phyloP scores from a whole-genome alignment of 2,113 vertebrate species.

The Oryzias curvinotus region DNA sequence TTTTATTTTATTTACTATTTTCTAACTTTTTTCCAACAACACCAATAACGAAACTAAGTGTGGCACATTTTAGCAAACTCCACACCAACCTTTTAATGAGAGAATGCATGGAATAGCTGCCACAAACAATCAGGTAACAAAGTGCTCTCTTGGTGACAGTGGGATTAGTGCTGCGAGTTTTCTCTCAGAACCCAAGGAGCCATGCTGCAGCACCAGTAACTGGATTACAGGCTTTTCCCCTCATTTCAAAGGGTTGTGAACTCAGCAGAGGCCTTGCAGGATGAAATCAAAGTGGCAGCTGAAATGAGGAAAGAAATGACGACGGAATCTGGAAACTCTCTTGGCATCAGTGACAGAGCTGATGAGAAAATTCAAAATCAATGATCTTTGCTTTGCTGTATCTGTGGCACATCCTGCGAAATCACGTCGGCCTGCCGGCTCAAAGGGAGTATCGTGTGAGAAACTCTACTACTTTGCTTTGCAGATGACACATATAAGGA shows the following conservation, averaged over 20 bases:
- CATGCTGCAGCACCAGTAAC: conserved; percentile 85
- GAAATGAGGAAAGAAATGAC: conserved; percentile 83
- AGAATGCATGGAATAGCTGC: conserved; percentile 65
- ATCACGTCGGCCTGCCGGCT: conserved; percentile 5
- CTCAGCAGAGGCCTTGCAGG: conserved; percentile 91
- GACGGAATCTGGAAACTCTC: conserved; percentile 82
- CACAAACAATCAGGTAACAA: conserved; percentile 72
- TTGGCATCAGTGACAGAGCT: conserved; percentile 67
- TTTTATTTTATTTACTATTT: conserved; percentile 20
- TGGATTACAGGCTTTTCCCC: conserved; percentile 94
- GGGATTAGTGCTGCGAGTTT: conserved; percentile 84
- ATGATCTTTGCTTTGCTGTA: conserved; percentile 49
- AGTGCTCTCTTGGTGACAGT: conserved; percentile 76
- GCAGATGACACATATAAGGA: conserved; percentile 12
- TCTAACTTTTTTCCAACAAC: conserved; percentile 12
- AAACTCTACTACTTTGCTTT: conserved; percentile 4
- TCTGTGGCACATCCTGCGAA: conserved; percentile 14
- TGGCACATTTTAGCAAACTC: conserved; percentile 42
- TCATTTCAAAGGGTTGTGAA: conserved; percentile 97
- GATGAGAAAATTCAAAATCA: conserved; percentile 60
- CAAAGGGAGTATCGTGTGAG: conserved; percentile 13
- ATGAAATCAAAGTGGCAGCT: conserved; percentile 99
- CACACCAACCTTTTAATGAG: conserved; percentile 54
- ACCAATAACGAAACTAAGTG: conserved; percentile 32
- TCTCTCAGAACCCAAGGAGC: conserved; percentile 81